Evolutionary conservation across 2,888 invertebrate species (phyloP).

Genomic region (Proisotoma minuta): DNA sequence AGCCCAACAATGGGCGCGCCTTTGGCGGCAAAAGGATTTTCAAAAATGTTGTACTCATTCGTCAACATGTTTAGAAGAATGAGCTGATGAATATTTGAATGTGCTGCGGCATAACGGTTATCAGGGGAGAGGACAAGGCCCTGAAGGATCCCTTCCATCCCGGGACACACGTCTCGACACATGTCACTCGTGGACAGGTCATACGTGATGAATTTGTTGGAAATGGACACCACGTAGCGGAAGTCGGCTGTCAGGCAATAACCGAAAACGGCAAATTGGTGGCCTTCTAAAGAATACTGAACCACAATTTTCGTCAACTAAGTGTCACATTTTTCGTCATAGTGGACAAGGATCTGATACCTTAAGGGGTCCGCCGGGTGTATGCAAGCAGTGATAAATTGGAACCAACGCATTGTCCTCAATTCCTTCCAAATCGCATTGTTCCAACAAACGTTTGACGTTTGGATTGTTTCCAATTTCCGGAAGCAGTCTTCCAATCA

Average conservation of each 20-base stretch:
- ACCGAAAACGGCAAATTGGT: constrained; percentile 94
- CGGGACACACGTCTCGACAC: constrained; percentile 85
- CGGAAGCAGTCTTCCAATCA: constrained; percentile 85
- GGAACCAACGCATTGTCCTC: constrained; percentile 77
- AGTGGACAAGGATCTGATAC: constrained; percentile 57
- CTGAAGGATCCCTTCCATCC: constrained; percentile 94
- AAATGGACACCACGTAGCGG: constrained; percentile 90
- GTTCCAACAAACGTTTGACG: constrained; percentile 79
- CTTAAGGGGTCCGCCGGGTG: constrained; percentile 97
- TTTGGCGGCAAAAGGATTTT: constrained; percentile 66
- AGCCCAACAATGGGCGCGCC: constrained; percentile 65
- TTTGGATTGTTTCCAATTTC: constrained; percentile 77
- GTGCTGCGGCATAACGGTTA: constrained; percentile 92
- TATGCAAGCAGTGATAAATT: constrained; percentile 91
- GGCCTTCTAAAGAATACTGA: constrained; percentile 93
- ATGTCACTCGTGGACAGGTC: constrained; percentile 93
- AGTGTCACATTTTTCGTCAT: not conserved
- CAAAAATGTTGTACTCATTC: constrained; percentile 82
- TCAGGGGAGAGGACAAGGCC: constrained; percentile 86
- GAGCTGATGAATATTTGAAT: constrained; percentile 91
- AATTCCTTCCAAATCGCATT: constrained; percentile 85
- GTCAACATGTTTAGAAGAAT: constrained; percentile 87
- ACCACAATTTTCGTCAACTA: not conserved
- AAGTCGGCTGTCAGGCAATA: constrained; percentile 84
- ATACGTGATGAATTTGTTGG: constrained; percentile 95